Conservation (phyloP, 2,797 vertebrate genomes). For the Hypotaenidia philippensis region DNA sequence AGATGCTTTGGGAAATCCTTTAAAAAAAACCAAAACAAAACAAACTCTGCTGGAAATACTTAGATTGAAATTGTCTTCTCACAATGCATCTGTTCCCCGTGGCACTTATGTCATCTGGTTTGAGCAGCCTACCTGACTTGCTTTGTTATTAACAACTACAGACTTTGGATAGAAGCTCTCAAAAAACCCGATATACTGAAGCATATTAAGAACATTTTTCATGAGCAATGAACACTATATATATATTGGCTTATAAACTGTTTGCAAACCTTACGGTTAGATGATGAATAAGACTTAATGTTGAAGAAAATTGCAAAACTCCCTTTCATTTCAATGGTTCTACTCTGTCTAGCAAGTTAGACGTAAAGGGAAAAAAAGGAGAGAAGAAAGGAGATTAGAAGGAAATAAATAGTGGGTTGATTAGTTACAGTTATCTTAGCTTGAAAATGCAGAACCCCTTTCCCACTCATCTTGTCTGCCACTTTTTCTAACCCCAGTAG, state of each 20-base stretch:
- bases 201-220: background rate
- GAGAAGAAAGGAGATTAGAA: background rate
- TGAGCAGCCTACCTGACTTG: background rate
- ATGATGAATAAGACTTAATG: background rate
- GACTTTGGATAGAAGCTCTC: background rate
- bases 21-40: background rate
- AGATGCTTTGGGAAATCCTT: background rate
- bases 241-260: background rate
- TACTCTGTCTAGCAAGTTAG: background rate
- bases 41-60: background rate
- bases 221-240: background rate
- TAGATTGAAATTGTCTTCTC: background rate
- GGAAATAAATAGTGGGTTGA: background rate
- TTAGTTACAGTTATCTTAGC: background rate
- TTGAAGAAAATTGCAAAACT: background rate
- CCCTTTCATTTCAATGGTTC: rapidly evolving
- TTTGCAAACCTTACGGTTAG: background rate
- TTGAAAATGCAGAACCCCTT: background rate
- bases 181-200: background rate
- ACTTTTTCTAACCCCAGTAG: background rate
- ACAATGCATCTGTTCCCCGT: background rate
- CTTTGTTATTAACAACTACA: background rate
- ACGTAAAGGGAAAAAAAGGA: background rate
- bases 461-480: background rate
- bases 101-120: background rate